These are phyloP conservation scores for Pipistrellus kuhlii DNA, from an alignment of 2,797 vertebrate genomes.

Conservation along the genomic window DNA sequence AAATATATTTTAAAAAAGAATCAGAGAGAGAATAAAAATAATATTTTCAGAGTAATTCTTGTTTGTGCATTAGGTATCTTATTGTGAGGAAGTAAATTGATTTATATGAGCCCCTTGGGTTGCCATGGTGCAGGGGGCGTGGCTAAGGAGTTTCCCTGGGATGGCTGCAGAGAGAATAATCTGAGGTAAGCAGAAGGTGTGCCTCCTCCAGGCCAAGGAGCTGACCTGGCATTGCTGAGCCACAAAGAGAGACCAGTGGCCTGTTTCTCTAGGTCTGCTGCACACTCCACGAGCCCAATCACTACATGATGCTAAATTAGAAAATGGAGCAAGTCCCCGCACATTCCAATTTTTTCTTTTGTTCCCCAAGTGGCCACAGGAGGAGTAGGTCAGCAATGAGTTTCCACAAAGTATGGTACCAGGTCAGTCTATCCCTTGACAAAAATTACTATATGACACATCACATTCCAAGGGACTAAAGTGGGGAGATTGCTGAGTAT, in stretches of 20 bases:
- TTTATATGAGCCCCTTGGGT: neutral
- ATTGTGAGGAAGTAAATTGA: neutral
- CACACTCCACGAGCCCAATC: neutral
- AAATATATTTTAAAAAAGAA: neutral
- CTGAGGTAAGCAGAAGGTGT: neutral
- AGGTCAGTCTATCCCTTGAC: neutral
- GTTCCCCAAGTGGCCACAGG: neutral
- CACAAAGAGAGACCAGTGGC: neutral
- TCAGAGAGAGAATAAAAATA: neutral
- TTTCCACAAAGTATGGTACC: neutral
- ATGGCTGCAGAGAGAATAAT: neutral
- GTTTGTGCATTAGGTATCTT: neutral
- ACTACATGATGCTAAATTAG: neutral
- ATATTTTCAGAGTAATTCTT: neutral
- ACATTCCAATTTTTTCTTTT: neutral
- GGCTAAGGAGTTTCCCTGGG: neutral
- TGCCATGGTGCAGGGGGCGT: neutral
- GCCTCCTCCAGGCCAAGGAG: neutral
- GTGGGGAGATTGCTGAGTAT: neutral
- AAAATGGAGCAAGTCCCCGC: neutral
- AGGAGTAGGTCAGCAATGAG: neutral
- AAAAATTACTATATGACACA: slow-evolving; percentile 53
- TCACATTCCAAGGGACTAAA: neutral
- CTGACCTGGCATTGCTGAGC: neutral
- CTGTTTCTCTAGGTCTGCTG: neutral